phyloP scores from a whole-genome alignment of 2,113 vertebrate species.

The Puntigrus tetrazona region DNA sequence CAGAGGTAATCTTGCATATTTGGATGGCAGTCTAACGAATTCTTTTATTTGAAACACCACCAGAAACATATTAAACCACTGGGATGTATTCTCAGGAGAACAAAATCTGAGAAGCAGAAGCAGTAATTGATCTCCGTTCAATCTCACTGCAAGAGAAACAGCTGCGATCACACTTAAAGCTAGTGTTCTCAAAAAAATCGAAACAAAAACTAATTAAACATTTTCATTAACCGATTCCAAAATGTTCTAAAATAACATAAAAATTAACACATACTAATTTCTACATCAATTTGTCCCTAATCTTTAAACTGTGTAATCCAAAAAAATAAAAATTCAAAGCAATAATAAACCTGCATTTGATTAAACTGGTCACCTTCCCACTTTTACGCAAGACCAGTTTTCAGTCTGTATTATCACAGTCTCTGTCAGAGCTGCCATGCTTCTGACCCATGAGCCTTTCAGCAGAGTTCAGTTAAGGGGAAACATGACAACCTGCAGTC shows the following conservation, averaged over 20 bases:
- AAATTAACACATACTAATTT: neutral
- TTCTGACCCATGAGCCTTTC: neutral
- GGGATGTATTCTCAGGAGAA: neutral
- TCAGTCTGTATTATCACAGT: neutral
- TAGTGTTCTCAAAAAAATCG: neutral
- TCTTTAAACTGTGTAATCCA: too few relatives aligned
- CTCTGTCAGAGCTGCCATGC: neutral
- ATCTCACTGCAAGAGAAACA: neutral
- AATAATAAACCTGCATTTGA: neutral
- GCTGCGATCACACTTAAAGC: neutral
- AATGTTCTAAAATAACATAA: neutral
- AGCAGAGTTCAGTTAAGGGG: neutral
- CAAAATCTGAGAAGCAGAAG: neutral
- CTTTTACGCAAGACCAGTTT: neutral
- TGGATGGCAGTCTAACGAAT: neutral
- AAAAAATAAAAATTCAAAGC: neutral
- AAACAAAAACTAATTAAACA: neutral
- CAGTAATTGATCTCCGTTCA: neutral
- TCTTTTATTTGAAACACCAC: neutral
- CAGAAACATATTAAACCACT: neutral
- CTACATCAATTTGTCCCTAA: too few relatives aligned
- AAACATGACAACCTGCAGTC: constrained; percentile 3
- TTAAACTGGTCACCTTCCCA: neutral
- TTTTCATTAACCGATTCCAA: neutral
- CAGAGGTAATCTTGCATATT: neutral